phyloP scores from a whole-genome alignment of 2,113 vertebrate genomes.

The Chauna torquata region DNA sequence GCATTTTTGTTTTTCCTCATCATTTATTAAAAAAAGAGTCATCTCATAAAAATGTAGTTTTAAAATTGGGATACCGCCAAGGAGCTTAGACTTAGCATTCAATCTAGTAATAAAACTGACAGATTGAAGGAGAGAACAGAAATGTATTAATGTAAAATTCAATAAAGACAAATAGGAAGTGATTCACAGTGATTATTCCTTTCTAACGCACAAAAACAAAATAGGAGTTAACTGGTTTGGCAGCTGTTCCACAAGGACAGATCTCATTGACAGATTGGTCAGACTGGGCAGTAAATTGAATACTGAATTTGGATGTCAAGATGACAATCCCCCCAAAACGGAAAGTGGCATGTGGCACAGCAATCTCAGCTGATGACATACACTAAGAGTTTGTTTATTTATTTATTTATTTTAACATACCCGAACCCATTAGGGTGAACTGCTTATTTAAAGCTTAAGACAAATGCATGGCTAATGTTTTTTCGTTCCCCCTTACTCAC shows the following conservation, averaged over 20 bases:
- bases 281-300: neutral
- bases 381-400: neutral
- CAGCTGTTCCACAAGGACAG: neutral
- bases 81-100: slow-evolving; percentile 28
- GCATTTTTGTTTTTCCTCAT: neutral
- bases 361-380: neutral
- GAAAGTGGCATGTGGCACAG: neutral
- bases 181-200: neutral
- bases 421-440: neutral
- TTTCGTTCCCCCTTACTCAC: neutral
- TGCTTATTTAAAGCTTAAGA: neutral
- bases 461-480: neutral
- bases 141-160: slow-evolving; percentile 20
- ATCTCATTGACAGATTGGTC: neutral
- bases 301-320: neutral
- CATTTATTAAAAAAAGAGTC: neutral
- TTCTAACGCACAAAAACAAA: neutral
- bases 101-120: slow-evolving; percentile 31
- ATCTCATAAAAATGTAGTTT: neutral
- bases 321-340: slow-evolving; percentile 5
- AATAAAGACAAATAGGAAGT: neutral
- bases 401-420: neutral
- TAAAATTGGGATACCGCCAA: neutral
- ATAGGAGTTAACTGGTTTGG: slow-evolving; percentile 2
- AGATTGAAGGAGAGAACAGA: slow-evolving; percentile 17